Percentiles rank a stretch among this genome's conserved stretches.
phyloP scores from a whole-genome alignment of 1,140 invertebrate genomes.

The Lepidostoma basale region DNA sequence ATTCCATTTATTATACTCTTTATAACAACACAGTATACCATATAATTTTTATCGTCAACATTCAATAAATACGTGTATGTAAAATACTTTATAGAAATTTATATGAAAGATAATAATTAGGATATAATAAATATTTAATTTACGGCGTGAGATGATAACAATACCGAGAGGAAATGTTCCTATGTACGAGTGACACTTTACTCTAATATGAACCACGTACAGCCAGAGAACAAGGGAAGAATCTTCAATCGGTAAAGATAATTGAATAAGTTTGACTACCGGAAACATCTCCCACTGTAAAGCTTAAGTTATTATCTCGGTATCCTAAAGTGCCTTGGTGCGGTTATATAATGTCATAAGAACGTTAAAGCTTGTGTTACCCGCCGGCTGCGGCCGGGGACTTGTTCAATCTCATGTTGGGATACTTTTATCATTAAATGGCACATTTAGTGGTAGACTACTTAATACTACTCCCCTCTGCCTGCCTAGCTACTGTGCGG shows the following conservation, averaged over 20 bases:
- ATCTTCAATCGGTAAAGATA: neutral
- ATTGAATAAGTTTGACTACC: neutral
- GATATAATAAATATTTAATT: slow-evolving; percentile 3
- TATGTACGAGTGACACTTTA: too few relatives aligned
- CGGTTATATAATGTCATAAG: slow-evolving; percentile 46
- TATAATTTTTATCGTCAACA: slow-evolving; percentile 43
- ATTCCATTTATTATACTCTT: slow-evolving; percentile 32
- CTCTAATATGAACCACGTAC: too few relatives aligned
- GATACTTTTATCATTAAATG: slow-evolving; percentile 43
- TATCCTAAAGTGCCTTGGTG: slow-evolving; percentile 46
- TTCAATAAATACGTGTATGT: slow-evolving; percentile 41
- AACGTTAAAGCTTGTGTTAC: slow-evolving; percentile 48
- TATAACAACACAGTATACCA: slow-evolving; percentile 43
- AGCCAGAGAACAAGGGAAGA: slow-evolving; percentile 8
- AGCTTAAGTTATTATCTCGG: slow-evolving; percentile 22
- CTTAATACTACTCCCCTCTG: slow-evolving; percentile 20
- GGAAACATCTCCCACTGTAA: neutral
- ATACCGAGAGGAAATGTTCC: too few relatives aligned
- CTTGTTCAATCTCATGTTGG: slow-evolving; percentile 13
- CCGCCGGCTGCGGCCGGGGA: slow-evolving; percentile 10
- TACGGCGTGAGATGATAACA: neutral
- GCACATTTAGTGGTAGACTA: slow-evolving; percentile 46
- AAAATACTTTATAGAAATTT: slow-evolving; percentile 34
- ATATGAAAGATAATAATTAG: slow-evolving; percentile 30
- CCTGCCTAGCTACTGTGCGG: slow-evolving; percentile 4